Evolutionary conservation across 1,140 invertebrate species (phyloP).

Genomic region (Pectinophora gossypiella): DNA sequence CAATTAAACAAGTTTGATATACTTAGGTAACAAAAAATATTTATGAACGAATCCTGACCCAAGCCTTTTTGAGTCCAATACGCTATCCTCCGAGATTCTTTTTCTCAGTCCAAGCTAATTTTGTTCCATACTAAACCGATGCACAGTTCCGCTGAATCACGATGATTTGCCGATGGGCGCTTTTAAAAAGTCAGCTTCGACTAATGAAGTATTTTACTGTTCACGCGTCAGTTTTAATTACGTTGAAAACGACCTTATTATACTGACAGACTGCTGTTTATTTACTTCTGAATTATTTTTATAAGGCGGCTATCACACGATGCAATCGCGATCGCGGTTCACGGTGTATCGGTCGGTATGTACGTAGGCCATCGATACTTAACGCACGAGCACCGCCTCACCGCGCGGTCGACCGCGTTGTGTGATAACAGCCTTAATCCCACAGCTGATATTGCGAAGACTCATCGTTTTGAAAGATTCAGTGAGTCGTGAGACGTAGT

Average conservation of each 20-base stretch:
- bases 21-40: not conserved
- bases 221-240: constrained; percentile 1
- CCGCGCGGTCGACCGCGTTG: too few species aligned
- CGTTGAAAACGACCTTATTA: constrained; percentile 2
- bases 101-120: constrained; percentile 12
- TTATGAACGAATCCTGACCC: not conserved
- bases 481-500: too few species aligned
- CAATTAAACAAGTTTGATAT: not conserved
- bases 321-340: too few species aligned
- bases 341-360: too few species aligned
- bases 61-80: not conserved
- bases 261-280: not conserved
- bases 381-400: too few species aligned
- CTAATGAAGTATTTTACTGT: constrained; percentile 33
- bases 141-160: constrained; percentile 35
- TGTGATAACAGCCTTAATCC: too few species aligned
- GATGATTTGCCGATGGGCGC: constrained; percentile 32
- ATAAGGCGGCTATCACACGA: too few species aligned
- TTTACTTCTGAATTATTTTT: not conserved
- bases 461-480: too few species aligned
- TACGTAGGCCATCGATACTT: too few species aligned
- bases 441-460: too few species aligned
- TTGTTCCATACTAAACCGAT: constrained; percentile 29
- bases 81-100: not conserved
- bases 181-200: constrained; percentile 28